Base-by-base conservation (phyloP, 1,140 invertebrate species). In the Dufourea novaeangliae region DNA sequence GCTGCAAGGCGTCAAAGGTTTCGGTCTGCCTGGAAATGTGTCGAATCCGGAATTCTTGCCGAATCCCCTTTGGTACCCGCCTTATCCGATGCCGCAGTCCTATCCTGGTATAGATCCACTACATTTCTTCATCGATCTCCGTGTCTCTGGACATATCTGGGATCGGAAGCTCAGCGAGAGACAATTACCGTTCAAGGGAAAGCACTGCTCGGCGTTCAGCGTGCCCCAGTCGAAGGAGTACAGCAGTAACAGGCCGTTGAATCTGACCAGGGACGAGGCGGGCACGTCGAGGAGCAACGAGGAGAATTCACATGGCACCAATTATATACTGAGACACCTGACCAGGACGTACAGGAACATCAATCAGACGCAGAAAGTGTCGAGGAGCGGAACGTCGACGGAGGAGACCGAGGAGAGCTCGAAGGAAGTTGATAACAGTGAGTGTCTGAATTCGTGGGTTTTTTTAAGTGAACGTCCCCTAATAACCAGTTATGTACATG, bases 131-230 rank as follows among this genome's bases (percentile, higher is more conserved):
- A 96, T 97, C 54, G 96, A 97, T 84, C 88, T 97, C 0, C 94
- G 96, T 54, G 96, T 96, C 0, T 96, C 96, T 4, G 96, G 96
- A 0, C 96, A 97, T 79, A 96, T 96, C 70, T 97, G 96, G 90
- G 96, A 96, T 73, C 92, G 95, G 34, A 96, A 96, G 67, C 69
- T 89, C 17, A 88, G 84, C 25, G 80, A 81, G 11, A 90, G 89
- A 17, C 88, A 90, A 39, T 46, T 88, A 10, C 79, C 89, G 1
- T 91, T 91, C 83, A 90, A 91, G 70, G 89, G 89, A 50, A 93
- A 93, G 63, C 91, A 93, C 66, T 91, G 89, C 57, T 93, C 92
- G 5, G 93, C 93, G 12, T 93, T 93, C 80, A 92, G 89, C 72
- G 92, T 93, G n/a, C 93, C 92, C 0, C 91, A 92, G 34, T 89